These are phyloP conservation scores for Ceyx melanurus DNA, from an alignment of 2,113 vertebrate genomes.

Conservation along the genomic window DNA sequence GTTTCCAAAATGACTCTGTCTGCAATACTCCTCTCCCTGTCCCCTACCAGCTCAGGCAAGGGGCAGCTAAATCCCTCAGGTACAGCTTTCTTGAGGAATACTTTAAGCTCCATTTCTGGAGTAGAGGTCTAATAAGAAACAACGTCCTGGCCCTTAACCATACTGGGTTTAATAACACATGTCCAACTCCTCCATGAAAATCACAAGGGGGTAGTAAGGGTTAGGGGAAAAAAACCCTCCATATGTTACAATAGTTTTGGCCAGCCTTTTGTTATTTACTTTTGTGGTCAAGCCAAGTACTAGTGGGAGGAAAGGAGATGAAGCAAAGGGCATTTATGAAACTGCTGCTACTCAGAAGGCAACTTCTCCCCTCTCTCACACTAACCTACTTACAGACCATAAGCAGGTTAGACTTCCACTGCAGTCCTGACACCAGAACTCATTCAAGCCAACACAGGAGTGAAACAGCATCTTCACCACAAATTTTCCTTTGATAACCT, in stretches of 20 bases:
- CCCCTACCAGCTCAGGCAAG: background rate
- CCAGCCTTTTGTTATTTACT: background rate
- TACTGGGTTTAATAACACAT: background rate
- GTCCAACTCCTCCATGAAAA: background rate
- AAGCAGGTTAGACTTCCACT: background rate
- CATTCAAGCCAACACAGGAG: background rate
- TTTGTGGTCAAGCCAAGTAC: background rate
- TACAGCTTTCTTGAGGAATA: background rate
- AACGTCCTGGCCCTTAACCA: background rate
- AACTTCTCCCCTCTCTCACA: background rate
- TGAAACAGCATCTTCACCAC: background rate
- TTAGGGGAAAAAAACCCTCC: accelerated
- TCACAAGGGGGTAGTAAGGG: accelerated
- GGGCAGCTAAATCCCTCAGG: background rate
- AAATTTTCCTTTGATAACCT: background rate
- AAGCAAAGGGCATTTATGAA: background rate
- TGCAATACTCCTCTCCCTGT: background rate
- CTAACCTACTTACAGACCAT: accelerated
- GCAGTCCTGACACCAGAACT: background rate
- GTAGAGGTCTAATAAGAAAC: background rate
- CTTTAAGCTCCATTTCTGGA: background rate
- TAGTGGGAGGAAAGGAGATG: background rate
- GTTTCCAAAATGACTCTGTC: background rate
- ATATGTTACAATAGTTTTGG: background rate
- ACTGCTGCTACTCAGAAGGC: background rate